phyloP scores from a whole-genome alignment of 2,888 invertebrate genomes.

The Caenorhabditis sp. region DNA sequence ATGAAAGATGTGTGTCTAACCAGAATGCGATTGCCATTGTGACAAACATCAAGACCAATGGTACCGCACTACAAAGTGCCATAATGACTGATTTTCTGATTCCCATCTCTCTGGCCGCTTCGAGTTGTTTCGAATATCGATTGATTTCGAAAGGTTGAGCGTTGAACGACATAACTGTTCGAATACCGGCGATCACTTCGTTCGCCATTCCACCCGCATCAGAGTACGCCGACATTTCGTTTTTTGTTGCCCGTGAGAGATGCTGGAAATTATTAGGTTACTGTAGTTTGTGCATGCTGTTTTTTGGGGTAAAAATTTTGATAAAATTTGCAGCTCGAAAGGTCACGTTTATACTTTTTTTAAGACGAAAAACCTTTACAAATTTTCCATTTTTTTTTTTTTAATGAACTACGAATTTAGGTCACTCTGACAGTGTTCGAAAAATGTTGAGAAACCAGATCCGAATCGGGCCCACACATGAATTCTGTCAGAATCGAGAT shows the following conservation, averaged over 20 bases:
- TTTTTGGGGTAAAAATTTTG: too few relatives aligned
- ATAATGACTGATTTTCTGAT: conserved; percentile 68
- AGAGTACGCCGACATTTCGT: conserved; percentile 72
- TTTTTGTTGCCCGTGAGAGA: conserved; percentile 71
- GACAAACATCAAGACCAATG: conserved; percentile 71
- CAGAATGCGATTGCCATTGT: conserved; percentile 70
- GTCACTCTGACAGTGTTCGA: too few relatives aligned
- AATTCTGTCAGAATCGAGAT: too few relatives aligned
- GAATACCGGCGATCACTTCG: conserved; percentile 69
- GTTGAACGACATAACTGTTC: conserved; percentile 67
- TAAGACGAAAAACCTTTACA: too few relatives aligned
- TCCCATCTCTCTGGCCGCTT: conserved; percentile 67
- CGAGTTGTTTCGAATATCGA: conserved; percentile 57
- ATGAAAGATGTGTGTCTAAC: conserved; percentile 32
- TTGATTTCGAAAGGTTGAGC: conserved; percentile 63
- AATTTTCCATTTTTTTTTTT: too few relatives aligned
- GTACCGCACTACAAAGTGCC: conserved; percentile 46
- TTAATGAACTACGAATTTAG: too few relatives aligned
- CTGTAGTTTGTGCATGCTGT: too few relatives aligned
- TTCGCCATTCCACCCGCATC: conserved; percentile 70
- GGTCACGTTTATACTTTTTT: too few relatives aligned
- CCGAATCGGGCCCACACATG: too few relatives aligned
- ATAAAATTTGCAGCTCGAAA: too few relatives aligned
- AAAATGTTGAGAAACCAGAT: too few relatives aligned
- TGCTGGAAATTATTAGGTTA: too few relatives aligned